phyloP scores from a whole-genome alignment of 1,140 invertebrate species.

The Mizuhopecten yessoensis region DNA sequence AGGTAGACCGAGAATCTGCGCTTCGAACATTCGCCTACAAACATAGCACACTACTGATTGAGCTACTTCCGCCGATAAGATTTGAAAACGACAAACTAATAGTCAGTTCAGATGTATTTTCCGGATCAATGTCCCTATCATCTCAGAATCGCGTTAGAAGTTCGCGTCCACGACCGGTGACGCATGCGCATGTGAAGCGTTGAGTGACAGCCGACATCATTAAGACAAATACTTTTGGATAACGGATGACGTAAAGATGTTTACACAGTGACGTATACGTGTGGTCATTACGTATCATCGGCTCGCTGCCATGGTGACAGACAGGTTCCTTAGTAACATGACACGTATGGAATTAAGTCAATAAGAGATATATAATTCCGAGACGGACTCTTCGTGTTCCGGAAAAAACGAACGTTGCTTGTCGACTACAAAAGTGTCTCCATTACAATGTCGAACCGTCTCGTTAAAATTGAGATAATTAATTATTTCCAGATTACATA shows the following conservation, averaged over 20 bases:
- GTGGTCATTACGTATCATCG: background rate
- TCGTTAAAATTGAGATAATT: too few relatives aligned
- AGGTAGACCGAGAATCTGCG: too few relatives aligned
- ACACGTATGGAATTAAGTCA: background rate
- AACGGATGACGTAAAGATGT: background rate
- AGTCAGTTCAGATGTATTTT: background rate
- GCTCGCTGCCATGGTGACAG: background rate
- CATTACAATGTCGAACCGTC: too few relatives aligned
- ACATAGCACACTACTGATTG: too few relatives aligned
- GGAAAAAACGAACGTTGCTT: too few relatives aligned
- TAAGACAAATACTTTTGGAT: background rate
- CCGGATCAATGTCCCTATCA: background rate
- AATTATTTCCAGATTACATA: too few relatives aligned
- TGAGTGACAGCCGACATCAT: background rate
- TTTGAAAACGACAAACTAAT: constrained; percentile 12
- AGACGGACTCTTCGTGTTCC: too few relatives aligned
- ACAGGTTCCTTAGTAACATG: background rate
- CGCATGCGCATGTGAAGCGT: background rate
- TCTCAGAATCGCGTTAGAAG: background rate
- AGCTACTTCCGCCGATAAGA: too few relatives aligned
- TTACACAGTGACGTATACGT: background rate
- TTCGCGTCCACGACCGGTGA: background rate
- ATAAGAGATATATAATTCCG: too few relatives aligned
- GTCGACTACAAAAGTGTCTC: too few relatives aligned
- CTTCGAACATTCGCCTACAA: too few relatives aligned